These are phyloP conservation scores for Monopis laevigella DNA, from an alignment of 2,888 invertebrate species.

Conservation along the genomic window DNA sequence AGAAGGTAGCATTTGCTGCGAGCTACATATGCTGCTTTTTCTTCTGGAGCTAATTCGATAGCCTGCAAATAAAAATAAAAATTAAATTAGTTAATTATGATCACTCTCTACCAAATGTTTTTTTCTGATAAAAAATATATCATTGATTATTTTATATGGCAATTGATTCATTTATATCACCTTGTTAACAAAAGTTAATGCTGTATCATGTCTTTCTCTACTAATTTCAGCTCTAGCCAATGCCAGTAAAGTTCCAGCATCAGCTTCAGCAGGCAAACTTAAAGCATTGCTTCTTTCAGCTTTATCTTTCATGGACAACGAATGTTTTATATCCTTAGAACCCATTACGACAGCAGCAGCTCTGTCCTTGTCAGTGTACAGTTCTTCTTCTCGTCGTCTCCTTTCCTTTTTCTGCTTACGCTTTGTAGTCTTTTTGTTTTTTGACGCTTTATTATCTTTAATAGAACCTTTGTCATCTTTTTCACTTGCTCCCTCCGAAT, in stretches of 20 bases:
- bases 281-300: slow-evolving; percentile 78
- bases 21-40: slow-evolving; percentile 87
- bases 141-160: too few relatives aligned
- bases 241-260: slow-evolving; percentile 78
- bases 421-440: slow-evolving; percentile 37
- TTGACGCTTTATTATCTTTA: slow-evolving; percentile 42
- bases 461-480: slow-evolving; percentile 34
- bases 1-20: slow-evolving; percentile 89
- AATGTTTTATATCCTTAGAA: slow-evolving; percentile 87
- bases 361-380: slow-evolving; percentile 90
- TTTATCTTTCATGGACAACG: slow-evolving; percentile 80
- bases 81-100: too few relatives aligned
- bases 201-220: slow-evolving; percentile 76
- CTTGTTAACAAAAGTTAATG: slow-evolving; percentile 82
- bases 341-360: slow-evolving; percentile 91
- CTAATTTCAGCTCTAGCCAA: slow-evolving; percentile 81
- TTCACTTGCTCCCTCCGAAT: slow-evolving; percentile 29
- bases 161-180: slow-evolving; percentile 58
- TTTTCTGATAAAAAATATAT: too few relatives aligned
- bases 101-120: too few relatives aligned
- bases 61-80: slow-evolving; percentile 79
- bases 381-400: slow-evolving; percentile 70
- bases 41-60: slow-evolving; percentile 83
- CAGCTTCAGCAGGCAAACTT: slow-evolving; percentile 81
- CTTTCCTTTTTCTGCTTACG: slow-evolving; percentile 47